Percentiles rank a stretch among this genome's conserved stretches.
Conservation (phyloP, 1,140 invertebrate species). For the Euura saliciscinereae region DNA sequence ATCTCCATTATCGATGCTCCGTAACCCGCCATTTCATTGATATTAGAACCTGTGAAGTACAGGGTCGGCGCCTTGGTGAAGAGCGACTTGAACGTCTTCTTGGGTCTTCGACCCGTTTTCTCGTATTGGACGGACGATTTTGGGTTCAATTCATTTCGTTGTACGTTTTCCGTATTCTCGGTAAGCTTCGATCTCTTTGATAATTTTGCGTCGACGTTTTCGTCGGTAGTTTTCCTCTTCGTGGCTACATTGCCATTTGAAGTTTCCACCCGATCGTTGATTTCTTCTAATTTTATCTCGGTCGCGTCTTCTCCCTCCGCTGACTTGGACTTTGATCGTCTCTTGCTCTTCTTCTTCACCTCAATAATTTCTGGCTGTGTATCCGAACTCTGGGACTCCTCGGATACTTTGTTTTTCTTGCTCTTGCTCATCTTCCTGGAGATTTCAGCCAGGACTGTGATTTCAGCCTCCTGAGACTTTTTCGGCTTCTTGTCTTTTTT, state of each 20-base stretch:
- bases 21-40: constrained; percentile 51
- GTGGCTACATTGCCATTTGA: not conserved
- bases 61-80: constrained; percentile 39
- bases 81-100: constrained; percentile 41
- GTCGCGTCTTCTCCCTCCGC: not conserved
- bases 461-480: not conserved
- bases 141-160: not conserved
- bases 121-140: constrained; percentile 12
- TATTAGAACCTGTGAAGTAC: constrained; percentile 49
- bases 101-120: constrained; percentile 32
- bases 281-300: not conserved
- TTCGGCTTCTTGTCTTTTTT: constrained; percentile 23
- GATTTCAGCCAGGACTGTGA: not conserved
- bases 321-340: not conserved
- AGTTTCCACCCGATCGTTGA: constrained; percentile 16
- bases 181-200: not conserved
- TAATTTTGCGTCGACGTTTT: not conserved
- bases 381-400: constrained; percentile 14
- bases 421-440: not conserved
- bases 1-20: constrained; percentile 25
- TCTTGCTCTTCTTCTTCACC: constrained; percentile 11
- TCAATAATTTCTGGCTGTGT: not conserved
- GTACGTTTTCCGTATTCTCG: not conserved
- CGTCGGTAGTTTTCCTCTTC: constrained; percentile 8
- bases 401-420: constrained; percentile 3